Evolutionary conservation across 2,888 invertebrate genomes (phyloP).

Genomic region (Spisula solida): DNA sequence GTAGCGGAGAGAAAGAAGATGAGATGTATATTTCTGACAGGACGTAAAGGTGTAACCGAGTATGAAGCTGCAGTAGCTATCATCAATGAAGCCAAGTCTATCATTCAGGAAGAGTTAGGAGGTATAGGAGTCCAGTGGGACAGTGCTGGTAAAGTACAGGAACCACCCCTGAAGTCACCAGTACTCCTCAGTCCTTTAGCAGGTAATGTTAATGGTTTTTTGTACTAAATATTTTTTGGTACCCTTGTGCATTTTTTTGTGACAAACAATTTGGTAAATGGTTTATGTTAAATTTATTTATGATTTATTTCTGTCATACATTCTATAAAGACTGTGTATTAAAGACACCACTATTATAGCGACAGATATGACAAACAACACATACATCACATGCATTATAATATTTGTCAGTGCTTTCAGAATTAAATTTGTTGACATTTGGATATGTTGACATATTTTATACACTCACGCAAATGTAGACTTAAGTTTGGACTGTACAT

Average conservation of each 20-base stretch:
- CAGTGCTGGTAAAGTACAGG: slow-evolving; percentile 25
- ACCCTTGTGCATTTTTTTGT: too few species aligned
- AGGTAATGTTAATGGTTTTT: slow-evolving; percentile 33
- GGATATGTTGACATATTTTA: background rate
- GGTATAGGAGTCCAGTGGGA: slow-evolving; percentile 83
- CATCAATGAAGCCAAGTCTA: slow-evolving; percentile 93
- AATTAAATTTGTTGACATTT: too few species aligned
- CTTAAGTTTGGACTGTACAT: too few species aligned
- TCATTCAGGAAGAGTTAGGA: slow-evolving; percentile 88
- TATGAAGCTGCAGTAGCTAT: slow-evolving; percentile 94
- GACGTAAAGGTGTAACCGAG: slow-evolving; percentile 92
- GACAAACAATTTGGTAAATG: too few species aligned
- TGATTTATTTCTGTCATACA: too few species aligned
- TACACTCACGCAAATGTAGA: background rate
- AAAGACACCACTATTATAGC: too few species aligned
- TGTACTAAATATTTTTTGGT: too few species aligned
- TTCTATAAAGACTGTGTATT: too few species aligned
- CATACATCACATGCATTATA: too few species aligned
- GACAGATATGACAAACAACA: too few species aligned
- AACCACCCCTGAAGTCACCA: slow-evolving; percentile 55
- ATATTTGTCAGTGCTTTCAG: too few species aligned
- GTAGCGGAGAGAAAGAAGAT: slow-evolving; percentile 89
- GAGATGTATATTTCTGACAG: slow-evolving; percentile 85
- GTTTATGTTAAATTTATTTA: too few species aligned
- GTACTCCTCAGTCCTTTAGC: slow-evolving; percentile 66